A percentile compares a stretch with the other conserved stretches of the same genome.
phyloP scores from a whole-genome alignment of 2,888 invertebrate species.

The Penaeus monodon region DNA sequence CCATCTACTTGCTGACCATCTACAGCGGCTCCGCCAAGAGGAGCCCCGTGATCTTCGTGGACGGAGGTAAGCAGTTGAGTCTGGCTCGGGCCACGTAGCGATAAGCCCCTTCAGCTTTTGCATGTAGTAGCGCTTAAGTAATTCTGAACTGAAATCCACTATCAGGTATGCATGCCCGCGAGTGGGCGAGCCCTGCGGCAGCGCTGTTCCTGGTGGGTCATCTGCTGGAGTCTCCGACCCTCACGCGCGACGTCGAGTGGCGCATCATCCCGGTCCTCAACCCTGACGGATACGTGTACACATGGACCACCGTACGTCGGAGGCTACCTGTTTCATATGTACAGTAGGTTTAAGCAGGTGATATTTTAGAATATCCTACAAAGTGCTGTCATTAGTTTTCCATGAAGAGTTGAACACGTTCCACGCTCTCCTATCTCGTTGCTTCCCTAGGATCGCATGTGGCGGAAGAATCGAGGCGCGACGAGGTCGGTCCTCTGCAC shows the following conservation, averaged over 20 bases:
- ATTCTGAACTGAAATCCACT: neutral
- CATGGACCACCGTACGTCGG: constrained; percentile 74
- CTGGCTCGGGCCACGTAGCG: no score
- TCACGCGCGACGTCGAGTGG: constrained; percentile 79
- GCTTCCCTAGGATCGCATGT: constrained; percentile 78
- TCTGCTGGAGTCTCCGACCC: constrained; percentile 69
- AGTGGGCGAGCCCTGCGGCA: constrained; percentile 75
- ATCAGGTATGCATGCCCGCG: constrained; percentile 84
- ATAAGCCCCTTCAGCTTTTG: neutral
- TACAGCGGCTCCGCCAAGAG: neutral
- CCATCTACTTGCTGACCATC: no score
- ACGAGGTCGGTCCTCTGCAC: constrained; percentile 65
- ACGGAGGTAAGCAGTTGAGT: constrained; percentile 17
- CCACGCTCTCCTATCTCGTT: neutral
- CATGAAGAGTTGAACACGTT: neutral
- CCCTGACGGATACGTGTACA: constrained; percentile 90
- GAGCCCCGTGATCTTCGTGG: constrained; percentile 27
- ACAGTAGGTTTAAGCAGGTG: neutral
- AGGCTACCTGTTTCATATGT: constrained; percentile 48
- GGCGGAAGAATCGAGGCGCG: constrained; percentile 74
- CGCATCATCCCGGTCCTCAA: constrained; percentile 82
- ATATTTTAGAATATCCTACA: no score
- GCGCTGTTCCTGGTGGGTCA: constrained; percentile 39
- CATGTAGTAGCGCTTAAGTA: neutral
- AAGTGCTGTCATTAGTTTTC: neutral